Conservation (phyloP, 2,797 vertebrate species). For the Oryzias sinensis region DNA sequence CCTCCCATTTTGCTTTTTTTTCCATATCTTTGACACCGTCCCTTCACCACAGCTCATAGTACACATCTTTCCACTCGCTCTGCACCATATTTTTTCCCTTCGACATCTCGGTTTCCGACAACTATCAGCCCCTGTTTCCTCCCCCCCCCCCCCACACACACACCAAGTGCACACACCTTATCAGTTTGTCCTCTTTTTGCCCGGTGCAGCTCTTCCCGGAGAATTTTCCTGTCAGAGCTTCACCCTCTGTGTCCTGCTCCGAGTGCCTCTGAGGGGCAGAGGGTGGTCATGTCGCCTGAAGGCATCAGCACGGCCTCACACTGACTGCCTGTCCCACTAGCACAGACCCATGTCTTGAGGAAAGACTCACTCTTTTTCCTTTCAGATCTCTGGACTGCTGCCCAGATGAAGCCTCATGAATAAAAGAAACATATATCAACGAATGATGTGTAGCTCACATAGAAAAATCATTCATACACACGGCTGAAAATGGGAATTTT, state of each 20-base stretch:
- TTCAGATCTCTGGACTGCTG: slow-evolving; percentile 62
- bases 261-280: slow-evolving; percentile 50
- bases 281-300: slow-evolving; percentile 63
- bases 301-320: slow-evolving; percentile 58
- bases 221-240: slow-evolving; percentile 21
- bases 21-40: slow-evolving; percentile 19
- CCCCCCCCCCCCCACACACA: not conserved
- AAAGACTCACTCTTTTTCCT: slow-evolving; percentile 65
- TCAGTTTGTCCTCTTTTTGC: slow-evolving; percentile 49
- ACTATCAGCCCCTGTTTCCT: slow-evolving; percentile 43
- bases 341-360: slow-evolving; percentile 62
- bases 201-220: slow-evolving; percentile 10
- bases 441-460: slow-evolving; percentile 23
- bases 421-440: slow-evolving; percentile 14
- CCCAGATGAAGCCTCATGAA: slow-evolving; percentile 59
- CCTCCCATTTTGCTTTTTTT: slow-evolving; percentile 14
- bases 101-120: slow-evolving; percentile 28
- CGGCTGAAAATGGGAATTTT: slow-evolving; percentile 1
- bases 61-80: slow-evolving; percentile 33
- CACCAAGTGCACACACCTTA: slow-evolving; percentile 46
- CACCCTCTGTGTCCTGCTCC: slow-evolving; percentile 36
- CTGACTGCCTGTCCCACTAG: slow-evolving; percentile 46
- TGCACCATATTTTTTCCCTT: slow-evolving; percentile 23
- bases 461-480: slow-evolving; percentile 23
- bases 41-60: slow-evolving; percentile 21